Conservation (phyloP, 2,797 vertebrate genomes). For the Manis javanica region DNA sequence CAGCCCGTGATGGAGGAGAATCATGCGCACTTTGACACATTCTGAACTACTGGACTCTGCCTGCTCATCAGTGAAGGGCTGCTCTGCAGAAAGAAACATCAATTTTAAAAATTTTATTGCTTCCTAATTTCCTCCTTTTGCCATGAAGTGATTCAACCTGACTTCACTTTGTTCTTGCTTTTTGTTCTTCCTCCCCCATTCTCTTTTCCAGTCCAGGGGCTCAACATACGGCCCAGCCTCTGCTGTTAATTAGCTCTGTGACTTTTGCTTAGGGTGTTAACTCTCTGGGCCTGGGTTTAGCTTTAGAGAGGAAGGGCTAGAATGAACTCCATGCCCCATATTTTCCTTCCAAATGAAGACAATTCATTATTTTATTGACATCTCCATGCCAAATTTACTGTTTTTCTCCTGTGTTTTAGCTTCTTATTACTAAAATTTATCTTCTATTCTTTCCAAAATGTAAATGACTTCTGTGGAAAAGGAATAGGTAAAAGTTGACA, state of each 20-base stretch:
- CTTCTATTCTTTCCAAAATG: neutral
- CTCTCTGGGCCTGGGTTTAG: neutral
- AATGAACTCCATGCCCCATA: neutral
- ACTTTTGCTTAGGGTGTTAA: neutral
- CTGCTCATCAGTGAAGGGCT: neutral
- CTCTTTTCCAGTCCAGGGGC: neutral
- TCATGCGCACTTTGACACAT: neutral
- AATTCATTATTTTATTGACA: neutral
- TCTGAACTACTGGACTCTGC: neutral
- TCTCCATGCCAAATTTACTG: neutral
- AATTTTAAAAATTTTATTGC: neutral
- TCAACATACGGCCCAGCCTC: neutral
- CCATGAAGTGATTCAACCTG: neutral
- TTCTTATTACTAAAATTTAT: neutral
- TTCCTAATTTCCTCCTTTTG: neutral
- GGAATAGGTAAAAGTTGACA: neutral
- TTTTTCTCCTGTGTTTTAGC: neutral
- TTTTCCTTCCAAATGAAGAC: neutral
- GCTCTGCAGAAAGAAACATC: neutral
- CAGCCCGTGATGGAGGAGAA: neutral
- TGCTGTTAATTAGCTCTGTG: neutral
- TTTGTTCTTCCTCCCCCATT: neutral
- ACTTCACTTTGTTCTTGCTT: neutral
- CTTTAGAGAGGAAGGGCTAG: neutral
- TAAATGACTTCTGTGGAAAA: slow-evolving; percentile 7